Conservation (phyloP, 1,140 invertebrate species). For the Drosophila equinoxialis region DNA sequence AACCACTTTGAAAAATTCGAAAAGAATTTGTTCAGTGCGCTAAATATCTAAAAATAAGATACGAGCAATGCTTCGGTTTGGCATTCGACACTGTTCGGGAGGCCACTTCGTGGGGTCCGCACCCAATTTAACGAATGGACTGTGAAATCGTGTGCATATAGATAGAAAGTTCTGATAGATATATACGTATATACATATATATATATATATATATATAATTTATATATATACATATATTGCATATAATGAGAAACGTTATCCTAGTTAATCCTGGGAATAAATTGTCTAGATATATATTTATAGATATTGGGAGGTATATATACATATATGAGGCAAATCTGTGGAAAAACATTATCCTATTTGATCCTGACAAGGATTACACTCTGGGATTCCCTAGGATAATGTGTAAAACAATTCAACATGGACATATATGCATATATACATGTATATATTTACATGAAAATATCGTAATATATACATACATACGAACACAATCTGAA, state of each 20-base stretch:
- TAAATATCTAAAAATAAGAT: conserved; percentile 82
- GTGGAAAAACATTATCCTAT: conserved; percentile 56
- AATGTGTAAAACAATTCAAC: conserved; percentile 23
- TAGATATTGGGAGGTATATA: conserved; percentile 6
- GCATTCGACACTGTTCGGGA: conserved; percentile 46
- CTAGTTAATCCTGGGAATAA: background rate
- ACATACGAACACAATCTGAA: background rate
- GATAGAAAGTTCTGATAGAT: conserved; percentile 40
- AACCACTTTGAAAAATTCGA: conserved; percentile 75
- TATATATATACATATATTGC: background rate
- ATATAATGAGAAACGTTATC: background rate
- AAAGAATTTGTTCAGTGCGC: conserved; percentile 81
- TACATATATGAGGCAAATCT: conserved; percentile 10
- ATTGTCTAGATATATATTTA: background rate
- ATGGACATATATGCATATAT: background rate
- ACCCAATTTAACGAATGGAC: conserved; percentile 74
- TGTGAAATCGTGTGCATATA: conserved; percentile 70
- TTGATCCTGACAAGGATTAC: conserved; percentile 51
- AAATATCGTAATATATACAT: conserved; percentile 1
- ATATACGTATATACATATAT: conserved; percentile 53
- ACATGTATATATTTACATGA: background rate
- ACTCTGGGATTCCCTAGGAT: conserved; percentile 22
- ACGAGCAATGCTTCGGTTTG: conserved; percentile 55
- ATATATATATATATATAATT: background rate
- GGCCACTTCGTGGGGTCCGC: conserved; percentile 67